These are phyloP conservation scores for Nothobranchius furzeri DNA, from an alignment of 2,113 vertebrate genomes.

Conservation along the genomic window DNA sequence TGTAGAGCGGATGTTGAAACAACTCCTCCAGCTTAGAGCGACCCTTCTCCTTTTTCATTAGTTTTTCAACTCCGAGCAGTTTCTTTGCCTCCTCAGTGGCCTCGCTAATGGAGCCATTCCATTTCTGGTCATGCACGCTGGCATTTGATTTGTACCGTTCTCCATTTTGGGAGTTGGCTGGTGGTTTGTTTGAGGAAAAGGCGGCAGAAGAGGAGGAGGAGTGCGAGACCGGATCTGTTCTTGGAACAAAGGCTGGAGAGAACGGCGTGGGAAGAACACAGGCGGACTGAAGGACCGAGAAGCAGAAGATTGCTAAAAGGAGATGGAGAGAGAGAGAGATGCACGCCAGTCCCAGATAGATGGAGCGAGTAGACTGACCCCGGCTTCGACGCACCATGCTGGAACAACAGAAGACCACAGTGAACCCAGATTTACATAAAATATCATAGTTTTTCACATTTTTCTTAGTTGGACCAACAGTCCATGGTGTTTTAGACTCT, in stretches of 20 bases:
- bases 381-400: slow-evolving; percentile 56
- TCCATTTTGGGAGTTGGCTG: slow-evolving; percentile 3
- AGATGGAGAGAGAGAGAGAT: slow-evolving; percentile 79
- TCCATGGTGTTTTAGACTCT: too few relatives aligned
- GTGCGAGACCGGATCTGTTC: slow-evolving; percentile 18
- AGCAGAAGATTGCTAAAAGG: slow-evolving; percentile 73
- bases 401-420: slow-evolving; percentile 18
- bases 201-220: slow-evolving; percentile 33
- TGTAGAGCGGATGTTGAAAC: slow-evolving; percentile 83
- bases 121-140: not conserved
- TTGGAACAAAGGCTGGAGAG: slow-evolving; percentile 26
- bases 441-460: too few relatives aligned
- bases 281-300: slow-evolving; percentile 47
- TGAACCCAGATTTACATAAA: not conserved
- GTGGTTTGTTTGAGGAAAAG: slow-evolving; percentile 47
- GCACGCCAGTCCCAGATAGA: slow-evolving; percentile 75
- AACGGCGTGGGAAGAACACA: slow-evolving; percentile 60
- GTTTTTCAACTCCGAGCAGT: slow-evolving; percentile 6
- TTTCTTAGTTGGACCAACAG: too few relatives aligned
- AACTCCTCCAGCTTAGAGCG: slow-evolving; percentile 73
- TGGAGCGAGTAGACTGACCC: slow-evolving; percentile 73
- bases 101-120: not conserved
- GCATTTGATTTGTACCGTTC: slow-evolving; percentile 6
- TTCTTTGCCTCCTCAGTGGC: slow-evolving; percentile 16
- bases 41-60: slow-evolving; percentile 16